Base-by-base conservation (phyloP, 2,113 vertebrate species). In the Psophia crepitans region DNA sequence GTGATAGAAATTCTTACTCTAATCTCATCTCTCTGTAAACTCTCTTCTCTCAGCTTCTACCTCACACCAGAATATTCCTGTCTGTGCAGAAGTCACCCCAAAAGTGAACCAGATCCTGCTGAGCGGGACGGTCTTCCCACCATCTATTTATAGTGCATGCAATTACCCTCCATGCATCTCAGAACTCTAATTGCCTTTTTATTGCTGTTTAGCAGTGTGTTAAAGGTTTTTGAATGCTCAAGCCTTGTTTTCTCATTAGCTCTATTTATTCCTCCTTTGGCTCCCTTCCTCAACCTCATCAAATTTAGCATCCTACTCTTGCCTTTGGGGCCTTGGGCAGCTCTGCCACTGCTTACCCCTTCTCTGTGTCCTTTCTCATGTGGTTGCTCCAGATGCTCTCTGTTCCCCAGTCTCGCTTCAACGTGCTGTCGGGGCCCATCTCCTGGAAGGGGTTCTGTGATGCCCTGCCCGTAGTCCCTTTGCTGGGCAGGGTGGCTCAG, bases 101-200 rank as follows among this genome's bases (percentile, higher is more conserved):
- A 93, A 95, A 96, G 63, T 93, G 79, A 96, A 93, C 84, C 73
- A 46, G 71, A 93, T 89, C 84, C 87, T 93, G 81, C 91, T 91
- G 90, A 95, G 74, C 13, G 6, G 92, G 94, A 80, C 86, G 77
- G 78, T 92, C 88, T 92, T 96, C 58, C 33, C 32, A 93, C 79
- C 58, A 90, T 78, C 93, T 96, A 96, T 97, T 97, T 97, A 94
- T 96, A 97, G 93, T 41, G 63, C 5, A 4, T 84, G 87, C 90
- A 96, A 95, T 97, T 96, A 96, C 83, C 35, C 83, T 95, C 85
- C 80, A 54, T 93, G 89, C 95, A 82, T 95, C 84, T 94, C 1
- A 0, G 87, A 96, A 95, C 87, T 95, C 92, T 96, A 96, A 97
- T 97, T 97, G 96, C 93, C 95, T 96, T 97, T 97, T 97, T 97